phyloP scores from a whole-genome alignment of 2,113 vertebrate genomes.

The Siniperca knerii region DNA sequence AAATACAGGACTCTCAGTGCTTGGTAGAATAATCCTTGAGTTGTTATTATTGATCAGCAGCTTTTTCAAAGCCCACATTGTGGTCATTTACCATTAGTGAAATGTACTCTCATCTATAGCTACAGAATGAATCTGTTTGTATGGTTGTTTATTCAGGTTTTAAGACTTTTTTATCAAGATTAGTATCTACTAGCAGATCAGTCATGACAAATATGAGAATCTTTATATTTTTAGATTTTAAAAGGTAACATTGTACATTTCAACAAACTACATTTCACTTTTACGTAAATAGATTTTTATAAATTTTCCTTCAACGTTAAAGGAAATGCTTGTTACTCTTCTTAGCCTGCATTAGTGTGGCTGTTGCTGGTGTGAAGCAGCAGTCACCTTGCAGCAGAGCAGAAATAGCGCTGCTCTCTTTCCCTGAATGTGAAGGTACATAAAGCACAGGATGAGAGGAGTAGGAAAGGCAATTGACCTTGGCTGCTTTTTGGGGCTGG shows the following conservation, averaged over 20 bases:
- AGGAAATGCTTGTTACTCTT: slow-evolving; percentile 19
- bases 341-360: slow-evolving; percentile 30
- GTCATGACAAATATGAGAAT: background rate
- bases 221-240: background rate
- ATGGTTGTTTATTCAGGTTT: background rate
- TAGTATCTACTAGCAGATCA: background rate
- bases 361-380: slow-evolving; percentile 56
- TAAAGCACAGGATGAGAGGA: slow-evolving; percentile 81
- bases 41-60: slow-evolving; percentile 50
- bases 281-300: background rate
- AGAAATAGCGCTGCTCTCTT: slow-evolving; percentile 86
- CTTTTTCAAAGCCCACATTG: slow-evolving; percentile 28
- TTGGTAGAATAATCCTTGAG: slow-evolving; percentile 34
- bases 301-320: slow-evolving; percentile 10
- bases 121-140: background rate
- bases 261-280: background rate
- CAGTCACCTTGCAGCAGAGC: slow-evolving; percentile 91
- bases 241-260: background rate
- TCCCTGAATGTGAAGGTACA: slow-evolving; percentile 84
- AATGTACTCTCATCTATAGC: background rate
- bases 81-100: slow-evolving; percentile 17
- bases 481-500: slow-evolving; percentile 81
- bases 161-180: background rate
- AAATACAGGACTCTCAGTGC: slow-evolving; percentile 19
- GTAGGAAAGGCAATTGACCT: slow-evolving; percentile 85